These are phyloP conservation scores for Eptesicus fuscus DNA, from an alignment of 2,113 vertebrate genomes.

Conservation along the genomic window DNA sequence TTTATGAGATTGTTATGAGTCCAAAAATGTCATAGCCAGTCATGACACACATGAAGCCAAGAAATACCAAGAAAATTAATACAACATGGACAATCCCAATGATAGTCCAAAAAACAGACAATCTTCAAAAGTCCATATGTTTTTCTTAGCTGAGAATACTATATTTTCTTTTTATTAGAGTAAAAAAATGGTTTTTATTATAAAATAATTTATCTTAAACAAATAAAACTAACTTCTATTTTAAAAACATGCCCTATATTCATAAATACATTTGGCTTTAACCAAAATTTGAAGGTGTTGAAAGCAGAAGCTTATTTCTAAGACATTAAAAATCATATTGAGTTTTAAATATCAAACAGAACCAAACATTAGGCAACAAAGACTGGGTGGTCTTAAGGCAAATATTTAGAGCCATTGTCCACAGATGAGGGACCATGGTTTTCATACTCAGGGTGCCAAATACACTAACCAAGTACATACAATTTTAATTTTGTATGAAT, in stretches of 20 bases:
- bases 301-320: conserved; percentile 2
- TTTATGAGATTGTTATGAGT: background rate
- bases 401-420: background rate
- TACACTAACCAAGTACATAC: background rate
- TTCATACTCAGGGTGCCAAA: background rate
- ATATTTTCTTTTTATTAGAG: background rate
- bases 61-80: conserved; percentile 40
- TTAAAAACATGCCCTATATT: background rate
- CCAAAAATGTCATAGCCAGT: background rate
- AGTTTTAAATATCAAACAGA: background rate
- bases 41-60: background rate
- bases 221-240: background rate
- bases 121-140: background rate
- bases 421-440: background rate
- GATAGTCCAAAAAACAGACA: background rate
- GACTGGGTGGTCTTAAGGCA: background rate
- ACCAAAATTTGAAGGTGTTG: background rate
- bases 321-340: background rate
- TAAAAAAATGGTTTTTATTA: background rate
- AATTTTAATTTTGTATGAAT: background rate
- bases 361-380: background rate
- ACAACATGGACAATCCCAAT: background rate
- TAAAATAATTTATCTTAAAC: background rate
- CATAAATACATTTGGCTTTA: conserved; percentile 6
- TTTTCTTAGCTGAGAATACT: background rate